phyloP scores from a whole-genome alignment of 2,113 vertebrate species.

The Numenius arquata region DNA sequence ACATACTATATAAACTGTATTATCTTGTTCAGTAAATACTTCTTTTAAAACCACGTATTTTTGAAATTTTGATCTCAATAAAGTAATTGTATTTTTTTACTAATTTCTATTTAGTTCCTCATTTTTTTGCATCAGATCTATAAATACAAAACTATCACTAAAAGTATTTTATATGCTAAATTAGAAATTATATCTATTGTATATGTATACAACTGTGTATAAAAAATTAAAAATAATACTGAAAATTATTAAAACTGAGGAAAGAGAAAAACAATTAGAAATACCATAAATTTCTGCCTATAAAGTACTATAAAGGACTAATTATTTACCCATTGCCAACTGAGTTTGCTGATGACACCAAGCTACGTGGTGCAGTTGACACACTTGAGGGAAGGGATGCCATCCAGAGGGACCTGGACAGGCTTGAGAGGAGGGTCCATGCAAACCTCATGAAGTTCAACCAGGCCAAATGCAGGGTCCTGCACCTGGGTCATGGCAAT shows the following conservation, averaged over 20 bases:
- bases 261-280: not conserved
- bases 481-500: too few relatives aligned
- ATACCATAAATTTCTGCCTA: not conserved
- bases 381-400: too few relatives aligned
- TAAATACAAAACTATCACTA: not conserved
- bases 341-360: too few relatives aligned
- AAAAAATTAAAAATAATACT: not conserved
- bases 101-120: not conserved
- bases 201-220: too few relatives aligned
- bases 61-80: not conserved
- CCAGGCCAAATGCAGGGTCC: too few relatives aligned
- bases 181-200: not conserved
- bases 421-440: too few relatives aligned
- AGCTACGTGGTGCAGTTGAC: too few relatives aligned
- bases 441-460: too few relatives aligned
- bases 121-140: not conserved
- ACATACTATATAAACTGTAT: not conserved
- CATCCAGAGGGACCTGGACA: too few relatives aligned
- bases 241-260: not conserved
- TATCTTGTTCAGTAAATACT: not conserved
- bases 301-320: not conserved
- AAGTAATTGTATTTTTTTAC: not conserved
- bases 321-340: not conserved
- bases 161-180: not conserved
- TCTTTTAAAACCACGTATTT: not conserved